phyloP scores from a whole-genome alignment of 2,797 vertebrate genomes.

The Arremon aurantiirostris region DNA sequence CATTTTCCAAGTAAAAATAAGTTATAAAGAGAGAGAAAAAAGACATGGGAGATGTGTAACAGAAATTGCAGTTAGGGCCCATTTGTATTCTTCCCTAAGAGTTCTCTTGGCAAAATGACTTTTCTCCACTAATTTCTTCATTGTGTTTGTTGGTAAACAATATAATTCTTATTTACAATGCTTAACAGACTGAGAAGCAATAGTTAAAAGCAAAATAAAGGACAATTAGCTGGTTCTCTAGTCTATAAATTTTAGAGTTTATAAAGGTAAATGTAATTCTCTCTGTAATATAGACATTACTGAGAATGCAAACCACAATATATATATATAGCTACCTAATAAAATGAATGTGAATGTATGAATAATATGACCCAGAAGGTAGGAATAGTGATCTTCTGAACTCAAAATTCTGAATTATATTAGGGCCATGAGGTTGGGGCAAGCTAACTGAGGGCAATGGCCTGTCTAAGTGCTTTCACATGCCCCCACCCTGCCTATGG shows the following conservation, averaged over 20 bases:
- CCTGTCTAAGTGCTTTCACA: background rate
- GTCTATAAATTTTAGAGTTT: background rate
- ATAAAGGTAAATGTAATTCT: background rate
- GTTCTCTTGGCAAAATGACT: background rate
- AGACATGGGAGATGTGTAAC: background rate
- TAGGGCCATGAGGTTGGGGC: background rate
- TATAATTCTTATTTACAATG: background rate
- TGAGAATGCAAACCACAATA: background rate
- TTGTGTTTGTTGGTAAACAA: background rate
- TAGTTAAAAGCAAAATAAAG: background rate
- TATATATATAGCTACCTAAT: background rate
- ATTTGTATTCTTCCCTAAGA: background rate
- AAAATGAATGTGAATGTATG: background rate
- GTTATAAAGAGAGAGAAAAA: background rate
- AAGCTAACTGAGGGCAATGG: background rate
- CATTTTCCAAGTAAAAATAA: background rate
- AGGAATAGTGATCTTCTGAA: background rate
- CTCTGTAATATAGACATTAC: background rate
- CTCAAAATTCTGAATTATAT: background rate
- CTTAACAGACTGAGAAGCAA: background rate
- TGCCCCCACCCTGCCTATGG: accelerated
- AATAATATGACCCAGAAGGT: background rate
- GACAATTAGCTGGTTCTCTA: background rate
- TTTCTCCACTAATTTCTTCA: background rate
- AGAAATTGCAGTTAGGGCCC: background rate